Evolutionary conservation across 2,888 invertebrate genomes (phyloP), one percentile per base, ranked within the genome.

Genomic region (Philonicus albiceps): DNA sequence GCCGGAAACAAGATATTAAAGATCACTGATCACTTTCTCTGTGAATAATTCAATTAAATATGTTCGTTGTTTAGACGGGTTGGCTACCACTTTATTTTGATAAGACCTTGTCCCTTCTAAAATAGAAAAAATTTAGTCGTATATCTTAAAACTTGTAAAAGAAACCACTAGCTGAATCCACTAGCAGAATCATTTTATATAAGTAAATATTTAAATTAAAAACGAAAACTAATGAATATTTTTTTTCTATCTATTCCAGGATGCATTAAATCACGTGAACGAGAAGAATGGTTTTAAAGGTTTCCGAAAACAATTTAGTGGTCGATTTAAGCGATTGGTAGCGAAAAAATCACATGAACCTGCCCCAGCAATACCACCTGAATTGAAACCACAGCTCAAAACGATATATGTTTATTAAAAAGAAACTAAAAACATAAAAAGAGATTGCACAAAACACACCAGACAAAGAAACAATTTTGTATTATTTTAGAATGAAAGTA

Each of bases 381-480:
- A 97, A 93, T 94, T 97, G 90, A 96, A 96, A 92, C 96, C 96
- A 90, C 97, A 97, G 93, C 94, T 97, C 90, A 97, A 97, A 93
- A 96, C 96, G 92, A 97, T 97, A 91, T 97, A 97, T 93, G 97
- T 97, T 92, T 97, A 97, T 93, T 97, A 94, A 94, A 86, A 89
- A 83, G n/a, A n/a, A n/a, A n/a, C n/a, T n/a, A 86, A 85, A 19
- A 11, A 64, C 22, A 94, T 94, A 87, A 43, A 89, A 80, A 86
- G 75, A 64, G 27, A 64, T 19, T 64, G 64, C 64, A 64, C 64
- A 64, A 64, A n/a, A 64, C 64, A 64, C 64, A 64, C 64, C n/a
- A 37, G 72, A 64, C 40, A 84, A 19, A 86, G 22, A 86, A 76
- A 55, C 55, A 76, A 78, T 78, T 78, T 27, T 78, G 78, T 78